A percentile compares a stretch with the other conserved stretches of the same genome.
Conservation (phyloP, 2,113 vertebrate genomes). For the Daubentonia madagascariensis region DNA sequence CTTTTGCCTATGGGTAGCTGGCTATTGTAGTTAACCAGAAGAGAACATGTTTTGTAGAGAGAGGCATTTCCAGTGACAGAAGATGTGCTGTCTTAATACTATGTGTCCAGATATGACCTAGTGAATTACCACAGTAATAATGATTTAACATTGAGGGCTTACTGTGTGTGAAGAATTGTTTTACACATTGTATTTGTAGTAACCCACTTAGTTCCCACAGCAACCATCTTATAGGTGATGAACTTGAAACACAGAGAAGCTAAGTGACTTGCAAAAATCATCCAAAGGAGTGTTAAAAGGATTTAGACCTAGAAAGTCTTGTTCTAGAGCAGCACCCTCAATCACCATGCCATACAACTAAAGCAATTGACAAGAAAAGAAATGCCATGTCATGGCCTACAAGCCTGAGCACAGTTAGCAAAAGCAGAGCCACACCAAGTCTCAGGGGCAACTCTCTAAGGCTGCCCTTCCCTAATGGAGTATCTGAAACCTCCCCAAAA, state of each 20-base stretch:
- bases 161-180: background rate
- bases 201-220: background rate
- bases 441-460: too few relatives aligned
- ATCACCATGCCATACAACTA: rapidly evolving
- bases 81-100: background rate
- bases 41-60: background rate
- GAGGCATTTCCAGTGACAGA: background rate
- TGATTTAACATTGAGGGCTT: background rate
- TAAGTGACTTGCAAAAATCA: background rate
- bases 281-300: background rate
- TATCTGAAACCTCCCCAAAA: background rate
- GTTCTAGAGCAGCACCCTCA: rapidly evolving
- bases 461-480: background rate
- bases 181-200: background rate
- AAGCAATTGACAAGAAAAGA: background rate
- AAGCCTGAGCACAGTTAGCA: background rate
- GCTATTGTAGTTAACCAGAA: background rate
- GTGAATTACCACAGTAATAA: too few relatives aligned
- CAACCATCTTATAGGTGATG: background rate
- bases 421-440: rapidly evolving
- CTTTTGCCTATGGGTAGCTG: background rate
- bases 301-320: background rate
- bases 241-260: background rate
- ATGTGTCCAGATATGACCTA: background rate
- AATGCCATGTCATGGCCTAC: rapidly evolving